A percentile compares a stretch with the other conserved stretches of the same genome.
Evolutionary conservation across 1,140 invertebrate species (phyloP).

Genomic region (Metopolophium dirhodum): DNA sequence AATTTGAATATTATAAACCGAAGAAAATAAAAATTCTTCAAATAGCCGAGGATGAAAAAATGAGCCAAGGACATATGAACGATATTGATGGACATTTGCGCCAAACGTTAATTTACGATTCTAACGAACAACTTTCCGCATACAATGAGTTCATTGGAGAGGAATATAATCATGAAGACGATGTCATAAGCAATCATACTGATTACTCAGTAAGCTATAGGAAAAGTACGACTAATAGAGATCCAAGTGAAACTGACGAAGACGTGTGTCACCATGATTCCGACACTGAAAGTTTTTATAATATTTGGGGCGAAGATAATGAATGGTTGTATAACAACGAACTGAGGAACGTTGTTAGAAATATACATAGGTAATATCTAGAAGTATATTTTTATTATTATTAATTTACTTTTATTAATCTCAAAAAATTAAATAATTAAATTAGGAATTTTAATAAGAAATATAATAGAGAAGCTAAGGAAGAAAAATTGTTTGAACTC

Average conservation of each 20-base stretch:
- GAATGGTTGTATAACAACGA: slow-evolving; percentile 16
- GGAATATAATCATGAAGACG: background rate
- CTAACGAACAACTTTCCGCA: background rate
- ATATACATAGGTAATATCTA: slow-evolving; percentile 36
- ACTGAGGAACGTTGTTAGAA: slow-evolving; percentile 14
- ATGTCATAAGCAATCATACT: background rate
- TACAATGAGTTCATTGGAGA: background rate
- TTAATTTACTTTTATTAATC: background rate
- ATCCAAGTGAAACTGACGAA: background rate
- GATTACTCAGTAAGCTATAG: background rate
- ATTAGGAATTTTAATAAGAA: slow-evolving; percentile 30
- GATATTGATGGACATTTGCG: background rate
- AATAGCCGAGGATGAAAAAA: background rate
- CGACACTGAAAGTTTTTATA: slow-evolving; percentile 43
- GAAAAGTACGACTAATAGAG: background rate
- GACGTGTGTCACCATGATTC: background rate
- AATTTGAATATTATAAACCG: background rate
- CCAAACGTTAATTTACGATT: background rate
- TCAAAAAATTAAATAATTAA: background rate
- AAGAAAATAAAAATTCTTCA: slow-evolving; percentile 40
- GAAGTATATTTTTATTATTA: background rate
- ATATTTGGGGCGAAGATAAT: slow-evolving; percentile 8
- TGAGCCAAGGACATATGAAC: background rate
- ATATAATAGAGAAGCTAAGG: slow-evolving; percentile 31
- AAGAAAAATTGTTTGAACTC: slow-evolving; percentile 43